Conservation (phyloP, 2,113 vertebrate species). For the Capra hircus region DNA sequence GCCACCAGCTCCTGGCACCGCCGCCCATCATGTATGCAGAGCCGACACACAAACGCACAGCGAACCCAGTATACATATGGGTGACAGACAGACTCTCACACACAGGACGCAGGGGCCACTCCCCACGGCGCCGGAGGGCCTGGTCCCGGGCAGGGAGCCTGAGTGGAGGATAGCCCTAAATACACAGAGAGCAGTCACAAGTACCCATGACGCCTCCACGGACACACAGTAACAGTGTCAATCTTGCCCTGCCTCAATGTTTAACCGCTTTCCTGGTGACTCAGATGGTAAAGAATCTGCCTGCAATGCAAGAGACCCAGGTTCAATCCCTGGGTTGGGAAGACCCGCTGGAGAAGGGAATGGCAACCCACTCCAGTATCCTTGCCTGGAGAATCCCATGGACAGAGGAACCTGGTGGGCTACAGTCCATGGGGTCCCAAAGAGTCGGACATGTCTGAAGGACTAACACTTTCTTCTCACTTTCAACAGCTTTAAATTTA, state of each 20-base stretch:
- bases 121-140: background rate
- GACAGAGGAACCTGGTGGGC: background rate
- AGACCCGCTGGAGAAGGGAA: background rate
- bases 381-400: background rate
- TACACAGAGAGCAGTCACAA: background rate
- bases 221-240: background rate
- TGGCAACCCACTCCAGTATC: background rate
- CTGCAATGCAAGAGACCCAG: background rate
- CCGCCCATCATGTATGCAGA: rapidly evolving
- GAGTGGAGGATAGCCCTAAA: background rate
- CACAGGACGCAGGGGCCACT: no score
- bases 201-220: rapidly evolving
- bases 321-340: background rate
- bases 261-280: background rate
- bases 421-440: background rate
- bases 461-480: background rate
- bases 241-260: background rate
- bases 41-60: no score
- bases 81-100: background rate
- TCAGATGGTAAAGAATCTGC: background rate
- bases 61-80: rapidly evolving
- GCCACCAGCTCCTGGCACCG: rapidly evolving
- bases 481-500: background rate
- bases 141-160: background rate
- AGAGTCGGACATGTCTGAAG: background rate